phyloP scores from a whole-genome alignment of 2,888 invertebrate species.

The Leptinotarsa haldemani region DNA sequence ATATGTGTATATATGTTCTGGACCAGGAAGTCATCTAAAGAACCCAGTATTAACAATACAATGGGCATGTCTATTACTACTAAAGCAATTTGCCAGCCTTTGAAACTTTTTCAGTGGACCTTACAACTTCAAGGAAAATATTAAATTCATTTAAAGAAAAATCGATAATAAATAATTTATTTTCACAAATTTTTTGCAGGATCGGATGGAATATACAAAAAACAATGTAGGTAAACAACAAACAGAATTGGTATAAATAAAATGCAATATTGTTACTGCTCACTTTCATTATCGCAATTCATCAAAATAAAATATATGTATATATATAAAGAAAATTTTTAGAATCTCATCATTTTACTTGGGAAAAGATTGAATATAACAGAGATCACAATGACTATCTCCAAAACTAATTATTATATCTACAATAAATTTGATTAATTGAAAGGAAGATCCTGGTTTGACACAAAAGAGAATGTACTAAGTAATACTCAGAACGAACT shows the following conservation, averaged over 20 bases:
- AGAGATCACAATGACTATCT: background rate
- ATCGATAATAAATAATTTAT: constrained; percentile 17
- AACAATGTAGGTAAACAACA: background rate
- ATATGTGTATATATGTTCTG: too few relatives aligned
- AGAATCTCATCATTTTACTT: background rate
- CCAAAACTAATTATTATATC: background rate
- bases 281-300: background rate
- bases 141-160: background rate
- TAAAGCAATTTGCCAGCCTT: too few relatives aligned
- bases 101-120: too few relatives aligned
- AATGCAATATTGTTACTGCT: constrained; percentile 6
- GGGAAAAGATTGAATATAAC: background rate
- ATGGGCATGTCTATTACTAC: too few relatives aligned
- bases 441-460: background rate
- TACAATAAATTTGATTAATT: constrained; percentile 2
- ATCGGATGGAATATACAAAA: constrained; percentile 13
- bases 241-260: constrained; percentile 11
- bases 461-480: background rate
- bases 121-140: background rate
- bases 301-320: background rate
- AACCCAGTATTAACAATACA: too few relatives aligned
- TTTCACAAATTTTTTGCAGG: background rate
- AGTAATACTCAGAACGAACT: background rate
- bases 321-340: too few relatives aligned
- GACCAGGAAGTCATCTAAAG: too few relatives aligned